These are phyloP conservation scores for Dufourea novaeangliae DNA, from an alignment of 1,140 invertebrate genomes.

Conservation along the genomic window DNA sequence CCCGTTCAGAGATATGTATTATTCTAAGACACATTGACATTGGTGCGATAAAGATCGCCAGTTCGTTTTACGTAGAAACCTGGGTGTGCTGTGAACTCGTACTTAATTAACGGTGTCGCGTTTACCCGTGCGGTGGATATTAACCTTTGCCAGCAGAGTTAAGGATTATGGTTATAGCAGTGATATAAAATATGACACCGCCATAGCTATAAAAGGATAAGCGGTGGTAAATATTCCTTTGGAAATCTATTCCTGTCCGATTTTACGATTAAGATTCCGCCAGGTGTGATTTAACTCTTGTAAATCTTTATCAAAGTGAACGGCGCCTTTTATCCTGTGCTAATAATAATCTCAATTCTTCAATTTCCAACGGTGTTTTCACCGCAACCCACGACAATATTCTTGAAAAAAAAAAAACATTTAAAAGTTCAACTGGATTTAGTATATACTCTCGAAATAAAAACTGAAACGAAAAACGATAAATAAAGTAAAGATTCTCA, in stretches of 20 bases:
- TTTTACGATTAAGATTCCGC: slow-evolving; percentile 4
- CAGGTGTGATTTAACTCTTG: slow-evolving; percentile 7
- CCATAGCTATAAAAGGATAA: slow-evolving; percentile 5
- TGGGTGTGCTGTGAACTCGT: background rate
- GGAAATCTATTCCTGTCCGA: background rate
- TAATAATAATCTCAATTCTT: too few species aligned
- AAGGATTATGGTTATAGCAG: slow-evolving; percentile 26
- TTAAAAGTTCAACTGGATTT: too few species aligned
- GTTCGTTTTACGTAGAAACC: background rate
- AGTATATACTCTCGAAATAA: too few species aligned
- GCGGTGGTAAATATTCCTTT: slow-evolving; percentile 1
- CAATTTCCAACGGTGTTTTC: background rate
- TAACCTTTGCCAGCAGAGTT: background rate
- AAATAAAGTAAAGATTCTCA: slow-evolving; percentile 11
- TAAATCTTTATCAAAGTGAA: background rate
- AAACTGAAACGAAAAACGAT: background rate
- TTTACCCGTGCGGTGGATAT: background rate
- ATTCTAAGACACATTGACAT: too few species aligned
- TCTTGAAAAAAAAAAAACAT: background rate
- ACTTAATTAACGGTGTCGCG: slow-evolving; percentile 29
- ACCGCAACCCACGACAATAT: too few species aligned
- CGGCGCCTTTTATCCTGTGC: background rate
- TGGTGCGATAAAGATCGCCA: background rate
- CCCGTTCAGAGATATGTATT: too few species aligned
- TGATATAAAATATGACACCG: slow-evolving; percentile 13